Base-by-base conservation (phyloP, 2,888 invertebrate species). In the Stictocephala bisonia region DNA sequence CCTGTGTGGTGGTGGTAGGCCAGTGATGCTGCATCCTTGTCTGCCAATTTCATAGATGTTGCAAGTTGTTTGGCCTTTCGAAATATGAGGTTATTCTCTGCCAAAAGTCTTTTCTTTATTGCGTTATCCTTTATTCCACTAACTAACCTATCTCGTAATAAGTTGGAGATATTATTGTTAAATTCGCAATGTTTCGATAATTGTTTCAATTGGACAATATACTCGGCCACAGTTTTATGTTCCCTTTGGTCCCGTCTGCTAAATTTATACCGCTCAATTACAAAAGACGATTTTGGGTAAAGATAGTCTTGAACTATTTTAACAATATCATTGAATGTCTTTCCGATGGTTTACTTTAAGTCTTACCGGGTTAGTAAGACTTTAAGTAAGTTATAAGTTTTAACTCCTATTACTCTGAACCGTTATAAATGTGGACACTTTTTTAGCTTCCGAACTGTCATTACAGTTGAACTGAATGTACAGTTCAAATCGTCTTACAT, bases 321-420 rank as follows among this genome's bases (percentile, higher is more conserved):
- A 26, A 56, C 58, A 24, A 56, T 7, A 26, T 20, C 26, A 3
- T 56, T 29, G 15, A 13, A 56, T 22, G 24, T 56, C 26, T 56
- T 56, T 9, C 13, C 27, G 27, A 15, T 56, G 27, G 58, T 24
- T 7, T 56, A 26, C 11, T 56, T 15, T 56, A 29, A 29, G 15
- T 11, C 26, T 26, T 29, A 56, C 58, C n/a, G n/a, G n/a, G n/a
- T n/a, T n/a, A n/a, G n/a, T n/a, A 56, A 56, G 15, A 26, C 15
- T 56, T 56, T 56, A 11, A 56, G 58, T 56, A 56, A 24, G 27
- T 56, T 56, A 24, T 56, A 56, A 13, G 58, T 56, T 44, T 44
- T 44, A 20, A 44, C 18, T 44, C 44, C 44, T 20, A 44, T 44
- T n/a, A n/a, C n/a, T n/a, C n/a, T n/a, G n/a, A 18, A 44, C 20